Percentiles rank a stretch among this genome's conserved stretches.
These are phyloP conservation scores for Perognathus longimembris DNA, from an alignment of 2,113 vertebrate genomes.

Conservation along the genomic window DNA sequence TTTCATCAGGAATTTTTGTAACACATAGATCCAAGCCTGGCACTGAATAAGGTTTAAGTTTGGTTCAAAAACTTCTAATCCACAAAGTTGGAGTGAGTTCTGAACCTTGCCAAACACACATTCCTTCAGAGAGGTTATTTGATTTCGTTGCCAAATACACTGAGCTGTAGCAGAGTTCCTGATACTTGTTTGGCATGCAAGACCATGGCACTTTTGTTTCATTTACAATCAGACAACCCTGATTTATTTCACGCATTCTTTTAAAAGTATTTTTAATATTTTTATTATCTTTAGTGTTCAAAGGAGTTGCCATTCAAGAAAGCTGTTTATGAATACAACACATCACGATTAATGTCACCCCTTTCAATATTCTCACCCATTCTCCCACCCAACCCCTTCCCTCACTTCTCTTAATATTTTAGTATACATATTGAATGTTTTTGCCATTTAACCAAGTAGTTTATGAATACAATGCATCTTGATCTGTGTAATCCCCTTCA, in stretches of 20 bases:
- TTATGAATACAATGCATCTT: too few species aligned
- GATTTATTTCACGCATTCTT: not conserved
- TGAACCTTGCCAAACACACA: conserved; percentile 41
- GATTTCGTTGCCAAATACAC: conserved; percentile 1
- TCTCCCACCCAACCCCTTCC: too few species aligned
- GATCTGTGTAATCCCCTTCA: too few species aligned
- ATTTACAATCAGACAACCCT: not conserved
- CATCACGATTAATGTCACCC: too few species aligned
- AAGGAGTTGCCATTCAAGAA: too few species aligned
- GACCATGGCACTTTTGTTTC: not conserved
- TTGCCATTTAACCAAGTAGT: too few species aligned
- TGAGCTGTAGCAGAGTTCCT: not conserved
- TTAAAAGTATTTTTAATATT: too few species aligned
- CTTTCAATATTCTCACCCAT: too few species aligned
- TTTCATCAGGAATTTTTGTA: conserved; percentile 43
- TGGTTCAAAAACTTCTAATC: conserved; percentile 57
- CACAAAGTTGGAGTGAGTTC: conserved; percentile 47
- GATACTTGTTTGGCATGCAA: conserved; percentile 42
- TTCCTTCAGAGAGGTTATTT: conserved; percentile 52
- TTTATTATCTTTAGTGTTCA: too few species aligned
- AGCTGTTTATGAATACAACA: too few species aligned
- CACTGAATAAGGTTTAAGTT: conserved; percentile 7
- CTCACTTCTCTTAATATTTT: too few species aligned
- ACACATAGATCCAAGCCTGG: conserved; percentile 1
- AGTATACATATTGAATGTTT: too few species aligned